Percentiles rank a stretch among this genome's conserved stretches.
Conservation (phyloP, 1,140 invertebrate species). For the Magallana angulata region DNA sequence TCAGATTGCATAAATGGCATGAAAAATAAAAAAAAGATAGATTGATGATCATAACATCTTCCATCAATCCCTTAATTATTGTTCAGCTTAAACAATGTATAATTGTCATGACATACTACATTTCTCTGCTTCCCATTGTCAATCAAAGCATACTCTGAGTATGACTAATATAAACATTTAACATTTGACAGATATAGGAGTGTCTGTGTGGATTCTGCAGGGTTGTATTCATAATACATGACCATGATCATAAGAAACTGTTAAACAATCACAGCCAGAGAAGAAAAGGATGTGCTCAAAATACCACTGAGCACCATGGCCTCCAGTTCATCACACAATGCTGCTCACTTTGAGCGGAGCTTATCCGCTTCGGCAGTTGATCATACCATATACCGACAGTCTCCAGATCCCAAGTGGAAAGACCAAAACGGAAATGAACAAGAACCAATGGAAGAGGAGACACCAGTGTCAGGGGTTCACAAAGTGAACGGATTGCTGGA, state of each 20-base stretch:
- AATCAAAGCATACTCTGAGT: too few relatives aligned
- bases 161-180: too few relatives aligned
- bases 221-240: too few relatives aligned
- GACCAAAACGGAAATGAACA: slow-evolving; percentile 36
- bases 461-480: background rate
- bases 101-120: too few relatives aligned
- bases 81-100: too few relatives aligned
- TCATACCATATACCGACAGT: slow-evolving; percentile 41
- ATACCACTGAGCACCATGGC: background rate
- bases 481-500: background rate
- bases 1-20: too few relatives aligned
- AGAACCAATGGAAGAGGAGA: background rate
- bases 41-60: too few relatives aligned
- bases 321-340: background rate
- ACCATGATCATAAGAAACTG: background rate
- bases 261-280: background rate
- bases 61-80: too few relatives aligned
- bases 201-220: too few relatives aligned
- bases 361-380: slow-evolving; percentile 51
- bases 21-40: too few relatives aligned
- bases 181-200: background rate
- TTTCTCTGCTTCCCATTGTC: too few relatives aligned
- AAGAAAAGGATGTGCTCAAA: background rate
- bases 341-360: slow-evolving; percentile 47
- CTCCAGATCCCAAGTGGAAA: background rate